Base-by-base conservation (phyloP, 2,888 invertebrate species). In the Lacanobia wlatinum region DNA sequence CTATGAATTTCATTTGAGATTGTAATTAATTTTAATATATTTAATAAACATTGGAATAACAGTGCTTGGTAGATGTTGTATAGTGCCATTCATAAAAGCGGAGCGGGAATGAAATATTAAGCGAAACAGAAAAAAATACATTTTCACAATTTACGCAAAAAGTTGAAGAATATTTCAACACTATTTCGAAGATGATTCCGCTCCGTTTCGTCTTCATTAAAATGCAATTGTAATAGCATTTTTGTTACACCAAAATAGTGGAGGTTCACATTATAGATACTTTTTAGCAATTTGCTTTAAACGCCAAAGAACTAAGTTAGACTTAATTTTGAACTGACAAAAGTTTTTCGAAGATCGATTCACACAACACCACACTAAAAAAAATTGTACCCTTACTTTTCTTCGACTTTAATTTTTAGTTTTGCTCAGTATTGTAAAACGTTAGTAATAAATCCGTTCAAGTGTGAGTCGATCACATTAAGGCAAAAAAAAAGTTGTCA, bases 291-390 rank as follows among this genome's bases (percentile, higher is more conserved):
- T 78, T 83, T 86, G 72, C 85, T 86, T 84, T 80, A 56, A 83
- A 89, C 84, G 83, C 90, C 90, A 89, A 90, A 90, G 90, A 89
- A 81, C 65, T 83, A 83, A 75, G 78, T 82, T 87, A 88, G 84
- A 82, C 70, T 83, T 86, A 80, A 88, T 83, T 80, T 82, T 74
- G 68, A 79, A 82, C 56, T 65, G 75, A 80, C 81, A 78, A 53
- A 77, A 50, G 60, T 53, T 74, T 76, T 65, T 70, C 18, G 12
- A 77, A 76, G 77, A 78, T 84, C 80, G 55, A 84, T 84, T 88
- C 83, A 80, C 84, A 85, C 72, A 76, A 28, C 10, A 28, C 14
- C n/a, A 7, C 1, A 21, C 7, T 28, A 8, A 48, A 0, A n/a
- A 23, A 58, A 8, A 28, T 28, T 28, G 28, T 28, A 28, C 28